Evolutionary conservation across 2,797 vertebrate genomes (phyloP), one percentile per base, ranked within the genome.

Genomic region (Manis pentadactyla): DNA sequence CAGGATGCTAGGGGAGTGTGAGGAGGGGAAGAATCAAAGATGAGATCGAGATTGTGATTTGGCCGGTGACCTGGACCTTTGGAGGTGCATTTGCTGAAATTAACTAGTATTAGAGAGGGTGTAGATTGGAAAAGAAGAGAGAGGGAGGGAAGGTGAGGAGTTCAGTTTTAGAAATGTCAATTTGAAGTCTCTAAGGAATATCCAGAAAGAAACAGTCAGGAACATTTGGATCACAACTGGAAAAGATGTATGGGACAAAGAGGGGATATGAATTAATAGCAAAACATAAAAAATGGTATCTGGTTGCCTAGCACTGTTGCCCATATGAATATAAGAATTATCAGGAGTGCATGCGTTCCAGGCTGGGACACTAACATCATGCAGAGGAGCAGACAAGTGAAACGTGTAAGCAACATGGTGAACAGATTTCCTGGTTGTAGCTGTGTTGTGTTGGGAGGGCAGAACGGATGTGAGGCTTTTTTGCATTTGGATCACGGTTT

Each of bases 171-270:
- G 79, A 93, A 95, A 92, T 95, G 79, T 42, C 17, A 4, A 57
- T 59, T 92, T 82, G 77, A 71, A 29, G 42, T 57, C 85, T 78
- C 27, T 95, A 39, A 96, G 74, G 81, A 87, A 64, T 71, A 42
- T 73, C 18, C 42, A 10, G 68, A 61, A 87, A 83, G 86, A 93
- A 53, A 59, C 31, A 73, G 49, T 78, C 77, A 59, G 84, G 57
- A 93, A 90, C 94, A 96, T 94, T 93, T 90, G 91, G 91, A 68
- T 85, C 68, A 94, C 93, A 96, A 93, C 90, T 95, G 85, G 87
- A 81, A 87, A 85, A 81, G 61, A 90, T 85, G 42, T 68, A 27
- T 86, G 13, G 37, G 74, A 74, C 51, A 86, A 82, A 93, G 84
- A 74, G 90, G 13, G 53, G 73, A 23, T 77, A n/a, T 92, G 82